Evolutionary conservation across 2,113 vertebrate genomes (phyloP), one percentile per base, ranked within the genome.

Genomic region (mouse (Mus musculus)): DNA sequence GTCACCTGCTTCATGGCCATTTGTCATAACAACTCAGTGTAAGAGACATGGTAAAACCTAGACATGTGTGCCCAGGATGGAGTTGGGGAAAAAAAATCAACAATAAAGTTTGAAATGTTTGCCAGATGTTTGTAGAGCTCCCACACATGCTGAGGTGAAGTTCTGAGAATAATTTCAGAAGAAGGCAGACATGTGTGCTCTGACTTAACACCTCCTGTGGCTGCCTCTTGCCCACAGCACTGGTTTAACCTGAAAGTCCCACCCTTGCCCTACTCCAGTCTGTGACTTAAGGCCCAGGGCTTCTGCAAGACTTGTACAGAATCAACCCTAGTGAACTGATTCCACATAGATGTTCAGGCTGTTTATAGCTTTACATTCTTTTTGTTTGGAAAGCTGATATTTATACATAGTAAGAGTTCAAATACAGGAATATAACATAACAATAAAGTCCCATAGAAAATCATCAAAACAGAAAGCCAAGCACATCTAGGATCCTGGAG

Each of bases 171-270:
- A 5, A 20, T 0, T 13, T 13, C 14, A 33, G 22, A 69, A 28
- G 19, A 26, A 1, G 8, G 19, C 1, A 7, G 36, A 39, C 13
- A 1, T 33, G 54, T 0, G 16, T 8, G 0, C 13, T 65, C 61
- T 24, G 1, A 8, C 86, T 9, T 9, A 42, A 71, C 52, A 11
- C 12, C 36, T 22, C 67, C 73, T 13, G 12, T 5, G 17, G 36
- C 2, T 63, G n/a, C 78, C 54, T 30, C 7, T 52, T 7, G 7
- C 49, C 77, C 10, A 54, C 49, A 20, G 24, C 42, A 2, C 9
- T 28, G 24, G 11, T 49, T 49, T 49, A 49, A 49, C 49, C 26
- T n/a, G 1, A 46, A 1, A 7, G 4, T 24, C n/a, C 72, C n/a
- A 73, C 9, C n/a, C 7, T n/a, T 39, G 19, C 72, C 20, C 72